phyloP scores from a whole-genome alignment of 2,797 vertebrate species.

The Gymnodraco acuticeps region DNA sequence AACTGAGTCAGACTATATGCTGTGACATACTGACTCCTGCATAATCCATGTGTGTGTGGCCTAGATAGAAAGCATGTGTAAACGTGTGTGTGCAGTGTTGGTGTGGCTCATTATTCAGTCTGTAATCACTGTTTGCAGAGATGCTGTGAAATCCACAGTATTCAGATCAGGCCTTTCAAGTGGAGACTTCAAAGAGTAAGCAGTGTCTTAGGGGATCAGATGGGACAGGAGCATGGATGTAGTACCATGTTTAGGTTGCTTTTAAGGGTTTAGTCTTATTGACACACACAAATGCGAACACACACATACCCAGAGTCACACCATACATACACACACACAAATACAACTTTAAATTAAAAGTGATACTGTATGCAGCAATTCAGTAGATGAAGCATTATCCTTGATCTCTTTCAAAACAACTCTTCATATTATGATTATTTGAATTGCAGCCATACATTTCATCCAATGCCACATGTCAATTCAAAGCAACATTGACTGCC shows the following conservation, averaged over 20 bases:
- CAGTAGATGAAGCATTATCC: background rate
- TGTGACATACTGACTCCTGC: conserved; percentile 52
- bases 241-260: conserved; percentile 65
- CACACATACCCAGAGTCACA: too few relatives aligned
- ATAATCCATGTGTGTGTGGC: conserved; percentile 58
- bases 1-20: conserved; percentile 5
- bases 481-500: background rate
- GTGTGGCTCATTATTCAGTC: conserved; percentile 82
- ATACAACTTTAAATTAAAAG: background rate
- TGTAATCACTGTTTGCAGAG: conserved; percentile 84
- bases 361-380: background rate
- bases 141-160: conserved; percentile 72
- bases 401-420: background rate
- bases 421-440: background rate
- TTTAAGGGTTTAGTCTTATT: conserved; percentile 72
- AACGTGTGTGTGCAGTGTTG: conserved; percentile 38
- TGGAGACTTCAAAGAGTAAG: conserved; percentile 82
- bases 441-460: background rate
- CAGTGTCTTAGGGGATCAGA: conserved; percentile 79
- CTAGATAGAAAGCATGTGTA: conserved; percentile 52
- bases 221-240: conserved; percentile 62
- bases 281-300: conserved; percentile 29
- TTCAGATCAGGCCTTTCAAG: conserved; percentile 84
- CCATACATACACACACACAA: background rate
- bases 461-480: conserved; percentile 1